Percentiles rank a stretch among this genome's conserved stretches.
phyloP scores from a whole-genome alignment of 2,888 invertebrate species.

The Leptopilina syphax region DNA sequence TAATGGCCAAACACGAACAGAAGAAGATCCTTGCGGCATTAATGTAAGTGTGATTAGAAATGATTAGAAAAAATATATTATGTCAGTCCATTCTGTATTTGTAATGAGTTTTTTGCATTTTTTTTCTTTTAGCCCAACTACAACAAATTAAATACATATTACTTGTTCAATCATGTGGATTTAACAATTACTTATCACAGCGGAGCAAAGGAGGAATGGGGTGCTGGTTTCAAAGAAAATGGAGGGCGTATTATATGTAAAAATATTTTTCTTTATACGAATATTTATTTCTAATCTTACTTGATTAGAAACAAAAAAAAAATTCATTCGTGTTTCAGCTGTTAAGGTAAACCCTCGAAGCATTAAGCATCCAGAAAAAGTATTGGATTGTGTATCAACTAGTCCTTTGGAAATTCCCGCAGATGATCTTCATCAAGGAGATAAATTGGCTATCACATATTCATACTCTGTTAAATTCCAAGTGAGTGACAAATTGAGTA shows the following conservation, averaged over 20 bases:
- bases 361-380: slow-evolving; percentile 76
- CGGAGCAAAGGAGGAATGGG: slow-evolving; percentile 92
- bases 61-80: background rate
- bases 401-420: slow-evolving; percentile 85
- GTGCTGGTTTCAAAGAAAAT: slow-evolving; percentile 85
- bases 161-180: slow-evolving; percentile 98
- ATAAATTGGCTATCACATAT: slow-evolving; percentile 84
- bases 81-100: no score
- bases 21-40: slow-evolving; percentile 67
- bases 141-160: slow-evolving; percentile 86
- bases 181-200: slow-evolving; percentile 95
- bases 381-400: slow-evolving; percentile 67
- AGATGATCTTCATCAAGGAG: slow-evolving; percentile 77
- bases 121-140: slow-evolving; percentile 77
- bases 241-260: slow-evolving; percentile 90
- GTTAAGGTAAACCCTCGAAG: slow-evolving; percentile 78
- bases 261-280: slow-evolving; percentile 49
- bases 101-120: background rate
- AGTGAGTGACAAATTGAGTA: slow-evolving; percentile 72
- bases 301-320: background rate
- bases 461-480: slow-evolving; percentile 91
- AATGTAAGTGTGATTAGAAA: slow-evolving; percentile 59
- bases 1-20: slow-evolving; percentile 78
- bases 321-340: slow-evolving; percentile 71
- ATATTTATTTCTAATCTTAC: background rate